Base-by-base conservation (phyloP, 2,113 vertebrate genomes). In the Brienomyrus longianalis region DNA sequence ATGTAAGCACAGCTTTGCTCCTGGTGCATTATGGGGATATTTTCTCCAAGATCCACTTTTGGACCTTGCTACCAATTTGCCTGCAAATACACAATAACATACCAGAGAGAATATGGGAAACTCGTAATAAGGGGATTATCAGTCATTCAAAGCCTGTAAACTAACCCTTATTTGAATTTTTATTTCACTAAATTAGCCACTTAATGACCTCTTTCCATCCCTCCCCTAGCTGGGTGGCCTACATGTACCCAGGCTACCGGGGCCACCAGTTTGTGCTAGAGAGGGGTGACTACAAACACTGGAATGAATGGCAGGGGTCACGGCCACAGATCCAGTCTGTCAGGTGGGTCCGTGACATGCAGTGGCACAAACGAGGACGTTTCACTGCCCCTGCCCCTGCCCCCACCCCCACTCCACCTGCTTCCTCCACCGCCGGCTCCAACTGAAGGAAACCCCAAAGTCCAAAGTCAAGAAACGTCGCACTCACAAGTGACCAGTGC, bases 181-280 rank as follows among this genome's bases (percentile, higher is more conserved):
- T 13, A 31, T 70, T 70, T 70, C 62, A 31, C 48, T 48, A 51
- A 86, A 56, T 56, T 87, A 2, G 19, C 17, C 35, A 21, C 39
- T 43, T 59, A 6, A 15, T 96, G 96, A 96, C 96, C 96, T 19
- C 95, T 96, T 62, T 96, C 54, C 21, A 3, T 88, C 35, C 66
- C 10, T 56, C 86, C 31, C 47, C 90, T 31, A 99, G 98, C 88
- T 99, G 98, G 98, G 98, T 98, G 2, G 98, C 96, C 91, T 99
- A 98, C 86, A 96, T 97, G 95, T 99, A 96, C 92, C 97, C 98
- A 0, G 98, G 97, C 48, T 99, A 98, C 94, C 95, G 97, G 10
- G 98, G 98, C 66, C 96, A 95, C 84, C 98, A 99, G 95, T 98
- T 96, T 45, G 95, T 97, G 92, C 97, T 99, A 0, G 97, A 98